A percentile compares a stretch with the other conserved stretches of the same genome.
These are phyloP conservation scores for Harmothoe impar DNA, from an alignment of 2,888 invertebrate genomes.

Conservation along the genomic window DNA sequence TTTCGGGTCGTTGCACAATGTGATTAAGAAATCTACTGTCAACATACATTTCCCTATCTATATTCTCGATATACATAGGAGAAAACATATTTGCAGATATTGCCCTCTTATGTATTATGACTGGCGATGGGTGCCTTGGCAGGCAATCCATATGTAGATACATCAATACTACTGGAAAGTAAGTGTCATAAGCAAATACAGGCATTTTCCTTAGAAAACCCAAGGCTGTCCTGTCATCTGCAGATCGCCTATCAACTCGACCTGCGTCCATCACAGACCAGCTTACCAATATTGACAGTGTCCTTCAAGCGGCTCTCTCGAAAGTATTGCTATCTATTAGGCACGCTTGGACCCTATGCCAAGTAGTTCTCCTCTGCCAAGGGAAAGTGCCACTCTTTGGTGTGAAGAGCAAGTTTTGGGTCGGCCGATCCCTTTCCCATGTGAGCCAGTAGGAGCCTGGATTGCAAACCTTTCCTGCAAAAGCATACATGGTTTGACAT, in stretches of 20 bases:
- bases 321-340: conserved; percentile 44
- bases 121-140: neutral
- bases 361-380: neutral
- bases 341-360: conserved; percentile 19
- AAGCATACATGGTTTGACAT: neutral
- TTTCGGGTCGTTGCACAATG: no score
- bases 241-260: neutral
- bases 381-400: neutral
- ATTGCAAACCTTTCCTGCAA: neutral
- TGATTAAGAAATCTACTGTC: no score
- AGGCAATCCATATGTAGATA: neutral
- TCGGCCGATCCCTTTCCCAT: neutral
- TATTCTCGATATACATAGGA: neutral
- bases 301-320: neutral
- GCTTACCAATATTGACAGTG: conserved; percentile 55
- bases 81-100: neutral
- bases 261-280: neutral
- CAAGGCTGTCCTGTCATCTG: neutral
- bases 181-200: neutral
- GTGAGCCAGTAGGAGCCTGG: neutral
- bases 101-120: neutral
- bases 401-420: neutral
- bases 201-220: no score
- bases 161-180: neutral
- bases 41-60: neutral